Percentiles rank a stretch among this genome's conserved stretches.
phyloP scores from a whole-genome alignment of 1,140 invertebrate genomes.

The Diuraphis noxia region DNA sequence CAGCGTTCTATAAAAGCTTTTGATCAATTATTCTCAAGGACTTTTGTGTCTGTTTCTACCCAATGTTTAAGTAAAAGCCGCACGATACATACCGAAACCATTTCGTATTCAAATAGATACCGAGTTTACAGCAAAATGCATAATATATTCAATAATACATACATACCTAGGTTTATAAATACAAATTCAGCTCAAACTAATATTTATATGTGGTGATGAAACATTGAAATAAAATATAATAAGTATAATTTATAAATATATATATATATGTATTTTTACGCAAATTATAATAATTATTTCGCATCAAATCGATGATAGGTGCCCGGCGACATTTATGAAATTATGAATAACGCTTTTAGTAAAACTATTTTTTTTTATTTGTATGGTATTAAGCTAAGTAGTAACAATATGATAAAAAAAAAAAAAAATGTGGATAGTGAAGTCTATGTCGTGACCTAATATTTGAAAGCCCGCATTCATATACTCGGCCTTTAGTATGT shows the following conservation, averaged over 20 bases:
- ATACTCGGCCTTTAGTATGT: not conserved
- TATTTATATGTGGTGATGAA: not conserved
- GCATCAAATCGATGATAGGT: not conserved
- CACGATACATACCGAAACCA: not conserved
- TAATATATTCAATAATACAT: not conserved
- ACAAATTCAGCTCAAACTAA: not conserved
- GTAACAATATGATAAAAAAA: not conserved
- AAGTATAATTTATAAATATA: not conserved
- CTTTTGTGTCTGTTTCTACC: not conserved
- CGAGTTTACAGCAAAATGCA: not conserved
- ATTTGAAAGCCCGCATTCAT: not conserved
- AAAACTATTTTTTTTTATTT: not conserved
- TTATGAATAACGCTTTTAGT: not conserved
- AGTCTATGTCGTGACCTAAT: not conserved
- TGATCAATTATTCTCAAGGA: constrained; percentile 39
- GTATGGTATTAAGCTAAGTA: not conserved
- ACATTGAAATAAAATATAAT: not conserved
- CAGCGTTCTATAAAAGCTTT: not conserved
- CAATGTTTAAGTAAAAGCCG: not conserved
- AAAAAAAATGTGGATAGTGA: not conserved
- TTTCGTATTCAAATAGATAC: not conserved
- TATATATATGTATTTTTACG: not conserved
- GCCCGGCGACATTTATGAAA: not conserved
- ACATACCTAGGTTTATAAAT: not conserved
- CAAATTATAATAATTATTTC: not conserved